A percentile compares a stretch with the other conserved stretches of the same genome.
Conservation (phyloP, 2,888 invertebrate genomes). For the Drosophila aldrichi region DNA sequence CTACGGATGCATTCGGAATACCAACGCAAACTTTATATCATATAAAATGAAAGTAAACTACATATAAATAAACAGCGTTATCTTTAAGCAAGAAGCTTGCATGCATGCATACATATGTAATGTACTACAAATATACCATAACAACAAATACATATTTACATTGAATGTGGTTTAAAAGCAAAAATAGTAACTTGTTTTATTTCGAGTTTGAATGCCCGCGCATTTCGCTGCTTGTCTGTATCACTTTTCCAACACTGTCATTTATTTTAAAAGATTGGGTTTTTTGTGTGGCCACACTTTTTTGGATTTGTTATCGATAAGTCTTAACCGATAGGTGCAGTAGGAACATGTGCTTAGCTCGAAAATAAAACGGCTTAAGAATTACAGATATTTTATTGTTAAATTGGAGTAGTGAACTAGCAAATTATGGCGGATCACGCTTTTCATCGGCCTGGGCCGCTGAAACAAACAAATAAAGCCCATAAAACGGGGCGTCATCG, state of each 20-base stretch:
- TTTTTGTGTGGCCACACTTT: constrained; percentile 16
- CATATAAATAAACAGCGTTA: constrained; percentile 65
- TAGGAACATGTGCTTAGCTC: constrained; percentile 53
- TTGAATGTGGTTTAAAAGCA: constrained; percentile 76
- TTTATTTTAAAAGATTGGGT: not conserved
- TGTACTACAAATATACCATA: constrained; percentile 70
- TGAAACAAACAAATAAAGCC: constrained; percentile 96
- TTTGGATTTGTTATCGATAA: constrained; percentile 15
- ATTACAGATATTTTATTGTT: constrained; percentile 9
- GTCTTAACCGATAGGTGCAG: not conserved
- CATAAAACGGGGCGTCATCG: constrained; percentile 97
- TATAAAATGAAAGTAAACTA: constrained; percentile 56
- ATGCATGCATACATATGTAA: constrained; percentile 45
- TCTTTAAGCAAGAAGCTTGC: constrained; percentile 69
- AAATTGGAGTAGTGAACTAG: constrained; percentile 1
- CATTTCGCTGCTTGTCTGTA: fast-evolving
- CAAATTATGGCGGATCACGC: constrained; percentile 80
- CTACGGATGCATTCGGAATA: constrained; percentile 60
- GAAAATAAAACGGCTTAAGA: constrained; percentile 33
- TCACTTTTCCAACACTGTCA: not conserved
- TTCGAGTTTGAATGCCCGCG: constrained; percentile 30
- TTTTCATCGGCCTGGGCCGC: constrained; percentile 92
- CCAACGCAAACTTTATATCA: constrained; percentile 61
- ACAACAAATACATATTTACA: constrained; percentile 79
- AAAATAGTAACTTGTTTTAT: constrained; percentile 34